Evolutionary conservation across 2,797 vertebrate species (phyloP).

Genomic region (Bothrops alternatus): DNA sequence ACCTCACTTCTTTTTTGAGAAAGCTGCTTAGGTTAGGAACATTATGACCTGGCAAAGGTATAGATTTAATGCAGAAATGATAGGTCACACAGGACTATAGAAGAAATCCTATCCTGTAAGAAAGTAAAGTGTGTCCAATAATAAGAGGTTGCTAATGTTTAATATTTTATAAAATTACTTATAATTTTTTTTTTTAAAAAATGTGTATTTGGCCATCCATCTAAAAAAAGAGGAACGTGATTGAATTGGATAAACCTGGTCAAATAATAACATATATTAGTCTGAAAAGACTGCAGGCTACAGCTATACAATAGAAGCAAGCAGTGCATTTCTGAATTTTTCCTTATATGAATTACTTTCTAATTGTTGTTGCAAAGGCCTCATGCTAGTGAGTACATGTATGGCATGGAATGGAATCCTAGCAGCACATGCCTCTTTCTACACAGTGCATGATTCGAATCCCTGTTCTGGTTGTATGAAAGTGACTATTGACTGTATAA

Average conservation of each 20-base stretch:
- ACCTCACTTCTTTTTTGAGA: background rate
- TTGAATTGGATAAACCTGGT: background rate
- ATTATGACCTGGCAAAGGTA: background rate
- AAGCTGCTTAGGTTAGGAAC: background rate
- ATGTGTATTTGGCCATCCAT: background rate
- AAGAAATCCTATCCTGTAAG: background rate
- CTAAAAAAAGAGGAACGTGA: background rate
- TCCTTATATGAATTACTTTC: background rate
- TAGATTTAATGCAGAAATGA: background rate
- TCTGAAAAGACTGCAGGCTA: background rate
- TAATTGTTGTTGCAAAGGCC: background rate
- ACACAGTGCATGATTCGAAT: background rate
- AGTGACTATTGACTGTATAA: background rate
- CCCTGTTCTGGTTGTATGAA: background rate
- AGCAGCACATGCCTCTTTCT: background rate
- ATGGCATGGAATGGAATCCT: background rate
- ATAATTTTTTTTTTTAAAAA: too few species aligned
- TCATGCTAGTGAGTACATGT: background rate
- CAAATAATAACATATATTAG: background rate
- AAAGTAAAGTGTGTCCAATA: background rate
- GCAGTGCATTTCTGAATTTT: background rate
- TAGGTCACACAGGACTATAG: background rate
- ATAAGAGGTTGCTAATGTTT: background rate
- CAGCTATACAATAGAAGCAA: background rate
- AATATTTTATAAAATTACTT: background rate